Evolutionary conservation across 37 sponge, comb jelly and placozoan genomes (phyloP), one percentile per base, ranked within the genome.

Genomic region (Petrosia ficiformis): DNA sequence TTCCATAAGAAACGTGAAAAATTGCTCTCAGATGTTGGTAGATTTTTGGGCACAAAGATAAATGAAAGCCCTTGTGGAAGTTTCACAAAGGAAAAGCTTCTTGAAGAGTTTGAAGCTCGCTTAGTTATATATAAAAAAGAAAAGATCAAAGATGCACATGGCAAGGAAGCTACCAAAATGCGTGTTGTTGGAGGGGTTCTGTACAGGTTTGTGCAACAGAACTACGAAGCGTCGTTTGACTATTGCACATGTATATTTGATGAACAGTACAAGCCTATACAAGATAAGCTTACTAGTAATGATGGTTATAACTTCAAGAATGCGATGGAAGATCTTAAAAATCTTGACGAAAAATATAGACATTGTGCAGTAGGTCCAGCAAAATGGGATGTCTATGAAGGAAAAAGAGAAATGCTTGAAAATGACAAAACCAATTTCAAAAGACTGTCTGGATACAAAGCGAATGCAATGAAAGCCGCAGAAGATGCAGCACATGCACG

Each of bases 351-450:
- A 0, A 25, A 61, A 0, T 81, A 81, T 34, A 24, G 29, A 22
- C 22, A 11, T 22, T 57, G 48, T 25, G 82, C 82, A 32, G 40
- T 81, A 26, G 82, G 82, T 30, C 82, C 82, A 28, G 82, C 82
- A 65, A 81, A 81, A 29, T 34, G 40, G 57, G 74, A 74, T 19
- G 82, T 81, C 22, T 72, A 35, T 44, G 34, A 60, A 5, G 58
- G 73, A 11, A 71, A 71, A 4, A 37, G 6, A 68, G 72, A 32
- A 16, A 30, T 54, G 32, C 16, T 73, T 59, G 57, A 73, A 30
- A 4, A 57, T 1, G 59, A 77, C 10, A 33, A 65, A 36, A 34
- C 1, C 1, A 65, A 8, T 5, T 77, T 33, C 33, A 41, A 77
- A 38, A 5, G 29, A 1, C 52, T 77, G 24, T 37, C 1, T 3